Evolutionary conservation across 2,797 vertebrate genomes (phyloP), one percentile per base, ranked within the genome.

Genomic region (Botia kubotai): DNA sequence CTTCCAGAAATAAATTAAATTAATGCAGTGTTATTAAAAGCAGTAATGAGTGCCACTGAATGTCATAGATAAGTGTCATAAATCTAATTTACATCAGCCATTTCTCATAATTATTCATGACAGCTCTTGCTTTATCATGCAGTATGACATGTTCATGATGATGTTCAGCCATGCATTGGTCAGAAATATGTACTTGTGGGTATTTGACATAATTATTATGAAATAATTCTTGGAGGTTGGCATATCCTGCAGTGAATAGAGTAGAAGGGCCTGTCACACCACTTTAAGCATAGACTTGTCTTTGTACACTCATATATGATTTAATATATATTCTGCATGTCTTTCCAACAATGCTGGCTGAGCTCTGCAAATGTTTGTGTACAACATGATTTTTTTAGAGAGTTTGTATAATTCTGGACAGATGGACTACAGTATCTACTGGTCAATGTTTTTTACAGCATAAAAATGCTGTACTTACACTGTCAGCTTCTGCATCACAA

Each of bases 31-130:
- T 39, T 39, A 39, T 7, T 39, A 39, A 39, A 39, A 6, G 36
- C 36, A 33, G 8, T 14, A 29, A 63, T 63, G 60, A 63, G 60
- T 63, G 11, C 16, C 26, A 63, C 60, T 29, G 6, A 23, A 29
- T 29, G 26, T 29, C 11, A 36, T 36, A 17, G 29, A 33, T 17
- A 12, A 17, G 16, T 33, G 29, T 62, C 6, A 29, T 16, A 62
- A 17, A 19, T 57, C 55, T 57, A n/a, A 57, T 26, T 26, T 62
- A 33, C 16, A 33, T 63, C 60, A 63, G 26, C 11, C 6, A 12
- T 62, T 23, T 63, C 60, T 63, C 12, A 63, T 63, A 33, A 63
- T 63, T 63, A 63, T 58, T 58, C 57, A 58, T 63, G 23, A 63
- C 26, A 29, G 16, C 60, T 63, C 4, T 1, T 7, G 60, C 60